Conservation (phyloP, 1,140 invertebrate species). For the Lepidurus couesii region DNA sequence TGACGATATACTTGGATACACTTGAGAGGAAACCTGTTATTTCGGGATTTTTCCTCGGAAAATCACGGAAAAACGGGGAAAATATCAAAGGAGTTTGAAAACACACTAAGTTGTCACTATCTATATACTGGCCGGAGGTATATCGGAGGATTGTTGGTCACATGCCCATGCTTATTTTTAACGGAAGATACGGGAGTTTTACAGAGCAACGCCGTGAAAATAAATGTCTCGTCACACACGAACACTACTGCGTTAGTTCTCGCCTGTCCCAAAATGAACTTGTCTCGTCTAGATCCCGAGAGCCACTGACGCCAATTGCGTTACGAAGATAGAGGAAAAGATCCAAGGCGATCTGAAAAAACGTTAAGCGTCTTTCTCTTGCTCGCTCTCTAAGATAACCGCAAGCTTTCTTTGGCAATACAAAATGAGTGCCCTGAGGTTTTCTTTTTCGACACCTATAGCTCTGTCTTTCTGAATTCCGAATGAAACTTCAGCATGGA, state of each 20-base stretch:
- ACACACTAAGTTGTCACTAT: not conserved
- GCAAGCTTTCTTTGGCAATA: not conserved
- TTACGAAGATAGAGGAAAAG: not conserved
- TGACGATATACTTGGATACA: not conserved
- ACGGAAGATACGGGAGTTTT: conserved; percentile 7
- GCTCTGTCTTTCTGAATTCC: not conserved
- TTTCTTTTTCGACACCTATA: not conserved
- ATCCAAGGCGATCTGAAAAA: not conserved
- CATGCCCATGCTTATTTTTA: conserved; percentile 17
- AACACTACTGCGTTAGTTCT: not conserved
- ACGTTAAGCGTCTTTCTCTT: not conserved
- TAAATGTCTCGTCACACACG: not conserved
- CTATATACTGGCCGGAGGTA: not conserved
- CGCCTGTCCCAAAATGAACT: not conserved
- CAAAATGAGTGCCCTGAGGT: not conserved
- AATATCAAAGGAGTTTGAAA: not conserved
- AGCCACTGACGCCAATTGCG: not conserved
- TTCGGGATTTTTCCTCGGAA: not conserved
- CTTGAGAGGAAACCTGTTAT: not conserved
- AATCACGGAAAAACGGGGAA: not conserved
- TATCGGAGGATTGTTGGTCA: not conserved
- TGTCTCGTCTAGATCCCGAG: not conserved
- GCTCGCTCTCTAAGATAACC: not conserved
- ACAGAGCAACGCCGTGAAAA: not conserved
- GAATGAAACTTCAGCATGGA: not conserved